Percentiles rank a stretch among this genome's conserved stretches.
phyloP scores from a whole-genome alignment of 2,888 invertebrate species.

The Heliconius ethilla region DNA sequence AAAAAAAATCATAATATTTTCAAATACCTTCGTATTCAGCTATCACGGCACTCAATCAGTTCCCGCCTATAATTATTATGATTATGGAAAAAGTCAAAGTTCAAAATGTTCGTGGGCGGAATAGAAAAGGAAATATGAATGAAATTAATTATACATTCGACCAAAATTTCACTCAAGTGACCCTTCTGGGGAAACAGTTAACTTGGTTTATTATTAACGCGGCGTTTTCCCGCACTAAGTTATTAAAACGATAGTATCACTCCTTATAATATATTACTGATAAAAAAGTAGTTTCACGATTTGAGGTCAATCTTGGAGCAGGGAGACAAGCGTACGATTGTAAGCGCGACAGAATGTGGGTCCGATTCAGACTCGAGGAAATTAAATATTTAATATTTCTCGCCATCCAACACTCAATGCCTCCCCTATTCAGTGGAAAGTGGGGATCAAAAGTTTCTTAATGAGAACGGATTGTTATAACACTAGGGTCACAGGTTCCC shows the following conservation, averaged over 20 bases:
- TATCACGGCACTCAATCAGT: constrained; percentile 41
- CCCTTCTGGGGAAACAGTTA: constrained; percentile 16
- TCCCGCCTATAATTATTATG: constrained; percentile 36
- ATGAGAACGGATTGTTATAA: background rate
- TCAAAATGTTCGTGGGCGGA: constrained; percentile 30
- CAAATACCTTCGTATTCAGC: background rate
- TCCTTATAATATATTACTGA: background rate
- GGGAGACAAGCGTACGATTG: too few relatives aligned
- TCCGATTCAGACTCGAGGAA: too few relatives aligned
- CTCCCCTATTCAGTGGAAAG: too few relatives aligned
- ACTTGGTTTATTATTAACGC: constrained; percentile 1
- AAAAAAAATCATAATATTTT: constrained; percentile 6
- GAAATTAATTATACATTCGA: constrained; percentile 40
- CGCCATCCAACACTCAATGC: too few relatives aligned
- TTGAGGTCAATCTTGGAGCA: too few relatives aligned
- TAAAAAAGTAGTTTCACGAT: too few relatives aligned
- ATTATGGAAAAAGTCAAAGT: constrained; percentile 31
- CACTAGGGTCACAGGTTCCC: background rate
- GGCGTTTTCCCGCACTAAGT: background rate
- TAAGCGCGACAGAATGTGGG: too few relatives aligned
- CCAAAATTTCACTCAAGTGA: constrained; percentile 22
- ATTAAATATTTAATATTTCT: too few relatives aligned
- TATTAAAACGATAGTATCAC: background rate
- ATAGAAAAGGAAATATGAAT: constrained; percentile 34
- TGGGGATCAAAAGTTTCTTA: too few relatives aligned